These are phyloP conservation scores for Hydra vulgaris DNA, from an alignment of 30 jellyfish, hydroid and myxozoan genomes.

Conservation along the genomic window DNA sequence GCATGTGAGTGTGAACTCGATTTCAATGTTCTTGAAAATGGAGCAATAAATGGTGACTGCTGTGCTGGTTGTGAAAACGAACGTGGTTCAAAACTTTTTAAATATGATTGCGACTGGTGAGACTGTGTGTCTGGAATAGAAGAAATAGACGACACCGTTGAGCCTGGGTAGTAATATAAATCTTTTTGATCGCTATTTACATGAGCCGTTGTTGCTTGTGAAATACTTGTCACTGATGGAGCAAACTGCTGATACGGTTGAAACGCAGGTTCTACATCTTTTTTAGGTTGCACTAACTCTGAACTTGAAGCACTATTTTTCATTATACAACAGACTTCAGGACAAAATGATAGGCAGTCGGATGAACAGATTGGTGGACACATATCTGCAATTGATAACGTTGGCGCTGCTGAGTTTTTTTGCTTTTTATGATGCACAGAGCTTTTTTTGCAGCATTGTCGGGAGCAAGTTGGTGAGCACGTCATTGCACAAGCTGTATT, in stretches of 20 bases:
- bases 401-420: neutral
- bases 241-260: neutral
- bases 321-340: slow-evolving; percentile 22
- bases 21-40: neutral
- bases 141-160: slow-evolving; percentile 12
- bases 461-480: slow-evolving; percentile 28
- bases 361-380: slow-evolving; percentile 28
- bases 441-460: slow-evolving; percentile 16
- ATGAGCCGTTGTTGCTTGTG: neutral
- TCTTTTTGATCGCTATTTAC: neutral
- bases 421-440: neutral
- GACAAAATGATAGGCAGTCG: slow-evolving; percentile 29
- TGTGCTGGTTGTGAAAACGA: slow-evolving; percentile 27
- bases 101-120: neutral
- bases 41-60: slow-evolving; percentile 26
- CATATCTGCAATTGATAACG: slow-evolving; percentile 18
- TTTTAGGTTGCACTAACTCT: neutral
- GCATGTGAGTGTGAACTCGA: neutral
- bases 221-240: neutral
- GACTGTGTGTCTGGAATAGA: slow-evolving; percentile 17
- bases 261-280: neutral
- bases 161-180: neutral
- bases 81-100: slow-evolving; percentile 12
- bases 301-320: neutral
- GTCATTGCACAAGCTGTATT: slow-evolving; percentile 34